phyloP scores from a whole-genome alignment of 1,140 invertebrate genomes.

The Drosophila nigromelanica region DNA sequence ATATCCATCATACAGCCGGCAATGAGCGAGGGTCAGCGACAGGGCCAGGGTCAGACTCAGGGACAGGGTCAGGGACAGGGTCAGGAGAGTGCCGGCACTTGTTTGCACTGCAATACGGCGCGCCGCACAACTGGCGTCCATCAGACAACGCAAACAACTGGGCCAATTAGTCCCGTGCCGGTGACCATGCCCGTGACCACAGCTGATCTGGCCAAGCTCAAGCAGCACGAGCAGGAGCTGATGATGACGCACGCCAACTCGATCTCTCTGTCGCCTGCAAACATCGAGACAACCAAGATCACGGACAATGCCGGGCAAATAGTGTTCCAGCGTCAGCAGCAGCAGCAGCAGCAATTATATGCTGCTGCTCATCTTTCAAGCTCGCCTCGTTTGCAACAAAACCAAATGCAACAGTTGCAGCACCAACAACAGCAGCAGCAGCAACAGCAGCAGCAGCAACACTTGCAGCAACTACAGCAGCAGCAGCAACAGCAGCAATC shows the following conservation, averaged over 20 bases:
- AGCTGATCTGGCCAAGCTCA: not conserved
- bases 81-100: slow-evolving; percentile 50
- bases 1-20: slow-evolving; percentile 36
- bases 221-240: slow-evolving; percentile 21
- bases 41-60: not conserved
- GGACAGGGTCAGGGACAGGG: not conserved
- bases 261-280: not conserved
- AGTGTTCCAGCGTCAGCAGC: slow-evolving; percentile 12
- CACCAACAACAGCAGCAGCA: slow-evolving; percentile 42
- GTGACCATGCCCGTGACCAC: slow-evolving; percentile 48
- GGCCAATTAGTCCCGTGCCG: slow-evolving; percentile 80
- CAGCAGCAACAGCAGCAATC: slow-evolving; percentile 24
- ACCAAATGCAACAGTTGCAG: slow-evolving; percentile 26
- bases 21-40: not conserved
- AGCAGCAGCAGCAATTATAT: slow-evolving; percentile 41
- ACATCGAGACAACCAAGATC: not conserved
- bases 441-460: slow-evolving; percentile 37
- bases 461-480: slow-evolving; percentile 33
- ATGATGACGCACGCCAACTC: slow-evolving; percentile 7
- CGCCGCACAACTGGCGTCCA: slow-evolving; percentile 82
- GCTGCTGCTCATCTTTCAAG: slow-evolving; percentile 22
- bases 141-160: slow-evolving; percentile 83
- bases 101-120: slow-evolving; percentile 79
- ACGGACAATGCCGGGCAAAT: not conserved
- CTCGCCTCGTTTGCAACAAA: slow-evolving; percentile 44